Evolutionary conservation across 1,140 invertebrate species (phyloP), one percentile per base, ranked within the genome.

Genomic region (Apolygus lucorum): DNA sequence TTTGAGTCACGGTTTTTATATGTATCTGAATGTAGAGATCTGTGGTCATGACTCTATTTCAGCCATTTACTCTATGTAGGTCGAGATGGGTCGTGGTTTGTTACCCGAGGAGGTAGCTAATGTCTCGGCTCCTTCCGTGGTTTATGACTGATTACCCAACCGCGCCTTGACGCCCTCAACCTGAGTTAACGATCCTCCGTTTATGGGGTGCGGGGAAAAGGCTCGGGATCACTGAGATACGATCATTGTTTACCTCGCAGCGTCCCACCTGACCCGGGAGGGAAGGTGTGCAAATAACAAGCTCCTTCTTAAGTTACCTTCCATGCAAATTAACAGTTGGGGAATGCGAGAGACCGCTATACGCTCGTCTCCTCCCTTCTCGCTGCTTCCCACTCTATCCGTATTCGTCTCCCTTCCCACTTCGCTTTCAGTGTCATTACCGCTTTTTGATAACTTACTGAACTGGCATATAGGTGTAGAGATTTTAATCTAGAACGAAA

Each of bases 241-340:
- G 11, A 59, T 59, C 54, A 22, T 13, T 59, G 22, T 59, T 59
- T 59, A 59, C 54, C 22, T 24, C 54, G 54, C 22, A 59, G 4
- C 54, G 22, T 59, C 54, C 22, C 54, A 59, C 54, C 54, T 59
- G 54, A 59, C 54, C 22, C 54, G 22, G 4, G 11, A 59, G 54
- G 54, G 22, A 59, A 21, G 54, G 8, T 8, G 11, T 59, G 13
- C 13, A 22, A 21, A 59, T 59, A 59, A 59, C 54, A 59, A 59
- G 54, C 54, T 59, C 22, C 54, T 22, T 24, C 54, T 59, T 59
- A 59, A 59, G 54, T 59, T 59, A 59, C 54, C 54, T 17, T 17
- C 54, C 22, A 59, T 59, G 54, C 54, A 59, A 59, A 59, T 59
- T 59, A 59, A 59, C 54, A 59, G 54, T 13, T 42, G 54, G 22